A percentile compares a stretch with the other conserved stretches of the same genome.
Evolutionary conservation across 2,888 invertebrate genomes (phyloP).

Genomic region (Scaptomyza tumidula): DNA sequence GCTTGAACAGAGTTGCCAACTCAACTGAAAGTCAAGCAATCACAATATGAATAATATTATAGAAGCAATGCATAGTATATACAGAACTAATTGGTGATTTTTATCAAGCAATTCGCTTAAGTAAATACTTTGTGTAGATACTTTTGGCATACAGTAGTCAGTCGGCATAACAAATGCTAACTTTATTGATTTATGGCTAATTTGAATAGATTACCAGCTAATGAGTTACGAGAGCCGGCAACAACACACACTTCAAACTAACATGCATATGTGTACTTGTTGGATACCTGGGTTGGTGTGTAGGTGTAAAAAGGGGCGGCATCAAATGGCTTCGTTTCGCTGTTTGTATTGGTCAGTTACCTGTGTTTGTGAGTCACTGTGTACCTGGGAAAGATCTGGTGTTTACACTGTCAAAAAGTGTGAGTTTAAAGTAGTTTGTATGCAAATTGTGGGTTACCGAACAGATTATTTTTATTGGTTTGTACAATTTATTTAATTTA

Average conservation of each 20-base stretch:
- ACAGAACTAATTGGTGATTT: slow-evolving; percentile 37
- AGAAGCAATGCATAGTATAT: slow-evolving; percentile 17
- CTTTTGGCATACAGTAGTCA: slow-evolving; percentile 38
- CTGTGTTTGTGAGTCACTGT: slow-evolving; percentile 34
- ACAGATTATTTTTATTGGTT: not conserved
- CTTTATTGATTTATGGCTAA: slow-evolving; percentile 72
- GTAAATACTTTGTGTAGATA: slow-evolving; percentile 13
- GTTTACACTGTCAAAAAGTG: slow-evolving; percentile 52
- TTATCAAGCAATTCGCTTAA: slow-evolving; percentile 29
- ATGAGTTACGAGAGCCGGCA: slow-evolving; percentile 59
- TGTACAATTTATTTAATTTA: not conserved
- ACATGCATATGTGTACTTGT: slow-evolving; percentile 5
- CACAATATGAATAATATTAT: slow-evolving; percentile 6
- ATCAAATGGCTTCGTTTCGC: slow-evolving; percentile 45
- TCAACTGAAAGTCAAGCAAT: slow-evolving; percentile 27
- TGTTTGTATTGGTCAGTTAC: slow-evolving; percentile 63
- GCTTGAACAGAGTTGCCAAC: slow-evolving; percentile 67
- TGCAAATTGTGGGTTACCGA: not conserved
- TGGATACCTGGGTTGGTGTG: slow-evolving; percentile 12
- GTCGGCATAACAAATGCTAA: slow-evolving; percentile 20
- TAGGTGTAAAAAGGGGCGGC: slow-evolving; percentile 56
- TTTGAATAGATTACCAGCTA: slow-evolving; percentile 70
- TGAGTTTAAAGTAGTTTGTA: not conserved
- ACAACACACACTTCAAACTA: slow-evolving; percentile 29
- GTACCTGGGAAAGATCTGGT: slow-evolving; percentile 39